Base-by-base conservation (phyloP, 2,888 invertebrate species). In the Pecten maximus region DNA sequence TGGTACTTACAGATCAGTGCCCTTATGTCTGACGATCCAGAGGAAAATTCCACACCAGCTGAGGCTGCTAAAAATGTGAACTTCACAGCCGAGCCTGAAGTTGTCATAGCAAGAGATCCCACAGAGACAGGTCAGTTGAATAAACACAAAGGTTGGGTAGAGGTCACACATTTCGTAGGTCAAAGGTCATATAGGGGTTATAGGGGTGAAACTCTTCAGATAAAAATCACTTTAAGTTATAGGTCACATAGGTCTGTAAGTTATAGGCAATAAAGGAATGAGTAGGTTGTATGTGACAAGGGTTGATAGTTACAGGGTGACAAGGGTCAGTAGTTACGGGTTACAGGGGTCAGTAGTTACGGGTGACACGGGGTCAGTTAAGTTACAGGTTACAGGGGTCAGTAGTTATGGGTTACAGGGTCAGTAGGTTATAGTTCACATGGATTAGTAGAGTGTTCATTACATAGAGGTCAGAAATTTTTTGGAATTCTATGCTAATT, bases 21-120 rank as follows among this genome's bases (percentile, higher is more conserved):
- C 40, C 23, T 44, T n/a, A 89, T 87, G 35, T 87, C 86, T 19
- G 74, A 48, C 19, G 89, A 89, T 44, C 60, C 50, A 12, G 35
- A 48, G 87, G 90, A 54, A 87, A 90, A 60, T 19, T 74, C 74
- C 4, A 74, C 74, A 12, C 74, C 74, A 28, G 74, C 92, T 28
- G 91, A 93, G 39, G 89, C 93, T 23, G 94, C 93, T 50, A 94
- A 94, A 92, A 94, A 93, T 92, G 94, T 94, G 10, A 88, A 93
- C 90, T 94, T 94, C 60, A 94, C 94, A 15, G 91, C 94, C 86
- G 93, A 94, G 86, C 93, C 94, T 35, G 94, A 94, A 50, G 92
- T 94, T 28, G 90, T 92, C 28, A 88, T 89, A 8, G 89, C 91
- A 19, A 90, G 89, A 40, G 90, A 90, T 40, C 91, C 90, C 23